A percentile compares a stretch with the other conserved stretches of the same genome.
Evolutionary conservation across 2,888 invertebrate genomes (phyloP).

Genomic region (Leptinotarsa rubiginosa): DNA sequence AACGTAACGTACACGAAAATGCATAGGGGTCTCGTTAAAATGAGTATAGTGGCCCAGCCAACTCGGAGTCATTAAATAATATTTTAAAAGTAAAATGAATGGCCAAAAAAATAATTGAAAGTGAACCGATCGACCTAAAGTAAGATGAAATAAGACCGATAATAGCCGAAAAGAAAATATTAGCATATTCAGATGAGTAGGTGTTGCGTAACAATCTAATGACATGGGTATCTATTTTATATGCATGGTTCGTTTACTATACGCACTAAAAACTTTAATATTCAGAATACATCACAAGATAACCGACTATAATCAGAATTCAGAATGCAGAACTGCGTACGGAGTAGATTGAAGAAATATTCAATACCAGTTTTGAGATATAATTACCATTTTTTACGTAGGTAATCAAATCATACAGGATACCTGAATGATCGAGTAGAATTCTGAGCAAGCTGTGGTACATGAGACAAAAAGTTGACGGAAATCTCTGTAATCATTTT

Average conservation of each 20-base stretch:
- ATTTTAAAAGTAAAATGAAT: constrained; percentile 27
- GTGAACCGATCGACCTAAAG: constrained; percentile 21
- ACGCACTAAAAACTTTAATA: constrained; percentile 44
- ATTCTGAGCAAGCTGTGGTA: not conserved
- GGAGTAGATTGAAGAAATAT: constrained; percentile 25
- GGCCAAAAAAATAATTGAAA: constrained; percentile 15
- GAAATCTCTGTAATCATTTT: not conserved
- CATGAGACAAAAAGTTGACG: constrained; percentile 13
- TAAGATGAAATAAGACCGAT: constrained; percentile 37
- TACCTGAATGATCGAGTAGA: constrained; percentile 18
- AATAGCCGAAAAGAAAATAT: constrained; percentile 44
- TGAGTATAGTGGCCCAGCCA: constrained; percentile 1
- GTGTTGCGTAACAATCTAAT: constrained; percentile 48
- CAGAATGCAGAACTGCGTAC: constrained; percentile 36
- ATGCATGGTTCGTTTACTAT: constrained; percentile 46
- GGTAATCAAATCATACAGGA: constrained; percentile 25
- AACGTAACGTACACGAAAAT: constrained; percentile 10
- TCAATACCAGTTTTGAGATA: constrained; percentile 33
- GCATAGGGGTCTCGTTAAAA: constrained; percentile 17
- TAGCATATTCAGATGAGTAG: constrained; percentile 48
- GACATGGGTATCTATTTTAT: constrained; percentile 40
- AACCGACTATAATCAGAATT: constrained; percentile 37
- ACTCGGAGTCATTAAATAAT: constrained; percentile 7
- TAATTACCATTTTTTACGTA: constrained; percentile 32
- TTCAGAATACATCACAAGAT: constrained; percentile 40